Evolutionary conservation across 2,888 invertebrate species (phyloP).

Genomic region (Pristionchus japonicus): DNA sequence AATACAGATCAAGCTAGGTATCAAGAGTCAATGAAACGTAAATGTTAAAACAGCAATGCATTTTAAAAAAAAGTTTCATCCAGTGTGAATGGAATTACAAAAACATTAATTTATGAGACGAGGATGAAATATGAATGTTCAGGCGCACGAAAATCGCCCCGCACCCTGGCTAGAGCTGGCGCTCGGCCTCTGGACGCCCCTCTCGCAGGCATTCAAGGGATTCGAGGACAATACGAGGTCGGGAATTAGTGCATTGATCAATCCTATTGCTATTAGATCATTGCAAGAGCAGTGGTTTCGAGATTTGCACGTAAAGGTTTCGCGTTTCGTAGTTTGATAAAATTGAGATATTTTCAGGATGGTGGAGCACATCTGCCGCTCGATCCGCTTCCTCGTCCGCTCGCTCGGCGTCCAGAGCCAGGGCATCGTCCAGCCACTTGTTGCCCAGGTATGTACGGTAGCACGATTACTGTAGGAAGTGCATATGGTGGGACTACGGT

Average conservation of each 20-base stretch:
- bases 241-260: not conserved
- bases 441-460: constrained; percentile 82
- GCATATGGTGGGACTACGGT: too few species aligned
- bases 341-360: constrained; percentile 81
- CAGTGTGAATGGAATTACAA: too few species aligned
- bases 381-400: constrained; percentile 86
- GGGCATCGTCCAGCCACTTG: constrained; percentile 86
- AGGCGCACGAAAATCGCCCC: constrained; percentile 44
- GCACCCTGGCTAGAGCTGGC: constrained; percentile 52
- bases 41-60: too few species aligned
- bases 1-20: not conserved
- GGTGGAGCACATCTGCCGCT: constrained; percentile 92
- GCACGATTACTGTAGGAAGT: not conserved
- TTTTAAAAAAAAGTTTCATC: too few species aligned
- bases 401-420: constrained; percentile 86
- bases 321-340: too few species aligned
- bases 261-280: too few species aligned
- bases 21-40: constrained; percentile 30
- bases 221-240: constrained; percentile 36
- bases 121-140: too few species aligned
- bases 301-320: not conserved
- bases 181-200: constrained; percentile 39
- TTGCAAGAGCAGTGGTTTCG: too few species aligned
- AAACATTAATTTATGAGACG: too few species aligned
- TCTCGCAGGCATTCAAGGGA: constrained; percentile 37